Evolutionary conservation across 2,113 vertebrate species (phyloP), one percentile per base, ranked within the genome.

Genomic region (Ornithorhynchus anatinus): DNA sequence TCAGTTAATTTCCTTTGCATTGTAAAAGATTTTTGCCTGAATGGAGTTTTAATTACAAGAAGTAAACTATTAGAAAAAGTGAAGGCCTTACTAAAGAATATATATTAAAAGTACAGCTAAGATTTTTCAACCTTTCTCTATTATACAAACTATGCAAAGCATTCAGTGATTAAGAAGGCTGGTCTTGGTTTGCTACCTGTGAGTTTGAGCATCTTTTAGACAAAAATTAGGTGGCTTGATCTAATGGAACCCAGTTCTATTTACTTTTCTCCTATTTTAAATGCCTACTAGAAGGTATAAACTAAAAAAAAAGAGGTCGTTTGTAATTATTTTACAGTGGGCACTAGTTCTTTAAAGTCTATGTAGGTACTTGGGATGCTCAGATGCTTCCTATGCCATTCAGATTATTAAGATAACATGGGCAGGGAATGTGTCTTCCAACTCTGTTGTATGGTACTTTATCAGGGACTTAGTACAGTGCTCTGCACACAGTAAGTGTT

Each of bases 21-120:
- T 9, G 59, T 8, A 52, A 77, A 8, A 38, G 15, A 13, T 7
- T 32, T 63, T 51, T 43, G 0, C 19, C 44, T 69, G n/a, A 75
- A 12, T 42, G 67, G 67, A 37, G 43, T 66, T 68, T 74, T 79
- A 45, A 40, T 69, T 70, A 56, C 20, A 58, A 32, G 66, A 19
- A 32, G 50, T 59, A 58, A 40, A 52, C 1, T 31, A 29, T 36
- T 75, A 52, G 3, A 69, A 16, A 48, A 81, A 36, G 14, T 11
- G 32, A 72, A 72, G 9, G 3, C 5, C 39, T 6, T 66, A 37
- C 23, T 57, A 38, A 84, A 77, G 22, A 63, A 10, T 23, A 2
- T 16, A 9, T 8, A 36, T 16, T 2, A 22, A 52, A 63, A 29
- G 10, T 20, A 20, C 1, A 56, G 3, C 3, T 50, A 69, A 51